Evolutionary conservation across 92 coral and sea anemone species (phyloP).

Genomic region (Ricordea florida): DNA sequence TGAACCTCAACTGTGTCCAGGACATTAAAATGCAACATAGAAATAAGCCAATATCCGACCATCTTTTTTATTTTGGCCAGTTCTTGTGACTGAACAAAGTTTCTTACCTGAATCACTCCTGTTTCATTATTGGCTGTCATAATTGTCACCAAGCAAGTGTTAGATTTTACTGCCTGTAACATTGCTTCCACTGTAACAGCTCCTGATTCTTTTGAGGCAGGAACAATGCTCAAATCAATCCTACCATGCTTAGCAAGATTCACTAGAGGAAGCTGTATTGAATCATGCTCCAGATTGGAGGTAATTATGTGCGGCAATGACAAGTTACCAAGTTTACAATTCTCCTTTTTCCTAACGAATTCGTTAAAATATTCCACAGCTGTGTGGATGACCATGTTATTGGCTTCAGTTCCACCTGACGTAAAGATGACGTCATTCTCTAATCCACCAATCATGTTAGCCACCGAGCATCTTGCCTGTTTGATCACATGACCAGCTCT

Average conservation of each 20-base stretch:
- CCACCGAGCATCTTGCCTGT: conserved; percentile 70
- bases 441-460: conserved; percentile 78
- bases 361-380: conserved; percentile 59
- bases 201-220: conserved; percentile 81
- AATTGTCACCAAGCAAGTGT: conserved; percentile 90
- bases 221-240: conserved; percentile 71
- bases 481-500: conserved; percentile 83
- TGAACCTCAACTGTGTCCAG: too few species aligned
- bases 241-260: conserved; percentile 44
- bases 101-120: conserved; percentile 92
- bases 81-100: too few species aligned
- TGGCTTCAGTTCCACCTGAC: conserved; percentile 98
- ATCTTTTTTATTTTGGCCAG: not conserved
- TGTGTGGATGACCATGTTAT: conserved; percentile 81
- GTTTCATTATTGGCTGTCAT: conserved; percentile 99
- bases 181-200: conserved; percentile 80
- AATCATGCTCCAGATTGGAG: conserved; percentile 94
- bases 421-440: conserved; percentile 79
- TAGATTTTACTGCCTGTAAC: conserved; percentile 66
- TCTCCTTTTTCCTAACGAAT: conserved; percentile 22
- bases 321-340: not conserved
- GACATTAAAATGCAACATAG: too few species aligned
- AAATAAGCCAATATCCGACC: too few species aligned
- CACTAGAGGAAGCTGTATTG: conserved; percentile 73
- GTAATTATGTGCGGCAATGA: conserved; percentile 82